Conservation (phyloP, 1,140 invertebrate genomes). For the Aphelenchoides fujianensis region DNA sequence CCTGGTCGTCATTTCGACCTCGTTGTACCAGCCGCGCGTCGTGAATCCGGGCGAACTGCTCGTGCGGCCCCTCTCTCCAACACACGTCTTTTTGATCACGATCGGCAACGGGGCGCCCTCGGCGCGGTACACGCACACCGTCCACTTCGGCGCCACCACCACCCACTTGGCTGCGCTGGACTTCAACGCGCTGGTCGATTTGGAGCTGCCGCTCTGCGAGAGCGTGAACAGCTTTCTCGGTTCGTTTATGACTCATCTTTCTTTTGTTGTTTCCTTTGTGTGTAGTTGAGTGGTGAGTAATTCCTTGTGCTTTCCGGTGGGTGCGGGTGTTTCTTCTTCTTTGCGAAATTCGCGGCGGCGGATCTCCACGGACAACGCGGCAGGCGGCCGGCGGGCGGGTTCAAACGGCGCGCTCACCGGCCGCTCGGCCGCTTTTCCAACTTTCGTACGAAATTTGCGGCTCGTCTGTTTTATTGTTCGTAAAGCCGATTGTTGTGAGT, state of each 20-base stretch:
- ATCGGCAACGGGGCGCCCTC: conserved; percentile 26
- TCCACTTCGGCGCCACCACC: conserved; percentile 38
- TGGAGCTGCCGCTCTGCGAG: conserved; percentile 29
- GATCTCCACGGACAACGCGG: conserved; percentile 10
- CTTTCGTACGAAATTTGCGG: background rate
- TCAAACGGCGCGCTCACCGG: background rate
- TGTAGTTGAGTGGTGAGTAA: conserved; percentile 6
- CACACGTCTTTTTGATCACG: conserved; percentile 31
- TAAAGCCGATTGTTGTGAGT: too few species aligned
- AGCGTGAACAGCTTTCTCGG: conserved; percentile 39
- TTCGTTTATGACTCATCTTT: too few species aligned
- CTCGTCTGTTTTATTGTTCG: conserved; percentile 8
- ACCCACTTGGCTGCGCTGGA: conserved; percentile 32
- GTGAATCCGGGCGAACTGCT: conserved; percentile 29
- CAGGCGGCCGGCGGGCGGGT: too few species aligned
- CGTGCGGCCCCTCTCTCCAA: conserved; percentile 29
- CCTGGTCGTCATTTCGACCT: conserved; percentile 27
- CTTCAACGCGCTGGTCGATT: conserved; percentile 25
- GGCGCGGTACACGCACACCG: background rate
- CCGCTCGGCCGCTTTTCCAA: background rate
- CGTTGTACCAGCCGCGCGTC: conserved; percentile 27
- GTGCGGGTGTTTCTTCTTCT: too few species aligned
- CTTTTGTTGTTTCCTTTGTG: too few species aligned
- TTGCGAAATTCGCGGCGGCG: too few species aligned
- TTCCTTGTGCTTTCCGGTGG: background rate